Conservation (phyloP, 2,797 vertebrate genomes). For the Ciconia nigra region DNA sequence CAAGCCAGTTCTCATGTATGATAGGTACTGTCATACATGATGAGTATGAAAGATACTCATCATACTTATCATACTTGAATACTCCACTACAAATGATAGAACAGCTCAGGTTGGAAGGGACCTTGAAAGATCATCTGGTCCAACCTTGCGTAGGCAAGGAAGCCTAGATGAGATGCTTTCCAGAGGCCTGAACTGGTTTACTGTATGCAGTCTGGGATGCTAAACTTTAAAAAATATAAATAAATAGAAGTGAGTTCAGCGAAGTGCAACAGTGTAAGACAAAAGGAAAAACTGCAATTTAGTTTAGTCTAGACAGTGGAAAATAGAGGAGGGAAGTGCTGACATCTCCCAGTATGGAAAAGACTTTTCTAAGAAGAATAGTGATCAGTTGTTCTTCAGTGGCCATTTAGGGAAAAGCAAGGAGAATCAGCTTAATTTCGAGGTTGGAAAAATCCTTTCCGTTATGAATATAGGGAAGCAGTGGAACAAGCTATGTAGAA, state of each 20-base stretch:
- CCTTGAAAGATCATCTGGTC: background rate
- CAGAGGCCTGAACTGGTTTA: background rate
- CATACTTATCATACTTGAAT: background rate
- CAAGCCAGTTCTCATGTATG: background rate
- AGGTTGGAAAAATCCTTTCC: background rate
- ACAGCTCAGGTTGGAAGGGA: background rate
- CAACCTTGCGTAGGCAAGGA: background rate
- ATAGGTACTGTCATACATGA: background rate
- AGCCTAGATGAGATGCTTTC: background rate
- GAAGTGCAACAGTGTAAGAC: background rate
- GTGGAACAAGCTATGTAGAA: background rate
- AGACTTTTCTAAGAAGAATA: background rate
- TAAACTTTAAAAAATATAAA: background rate
- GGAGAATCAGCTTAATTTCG: background rate
- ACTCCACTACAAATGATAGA: background rate
- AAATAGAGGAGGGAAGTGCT: background rate
- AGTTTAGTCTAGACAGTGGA: background rate
- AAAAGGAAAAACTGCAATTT: background rate
- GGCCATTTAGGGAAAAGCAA: background rate
- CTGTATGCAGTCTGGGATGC: background rate
- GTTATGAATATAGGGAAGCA: background rate
- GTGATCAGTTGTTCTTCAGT: background rate
- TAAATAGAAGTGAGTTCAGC: background rate
- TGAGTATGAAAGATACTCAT: no score
- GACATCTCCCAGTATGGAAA: background rate